Conservation (phyloP, 2,113 vertebrate species). For the Conger conger region DNA sequence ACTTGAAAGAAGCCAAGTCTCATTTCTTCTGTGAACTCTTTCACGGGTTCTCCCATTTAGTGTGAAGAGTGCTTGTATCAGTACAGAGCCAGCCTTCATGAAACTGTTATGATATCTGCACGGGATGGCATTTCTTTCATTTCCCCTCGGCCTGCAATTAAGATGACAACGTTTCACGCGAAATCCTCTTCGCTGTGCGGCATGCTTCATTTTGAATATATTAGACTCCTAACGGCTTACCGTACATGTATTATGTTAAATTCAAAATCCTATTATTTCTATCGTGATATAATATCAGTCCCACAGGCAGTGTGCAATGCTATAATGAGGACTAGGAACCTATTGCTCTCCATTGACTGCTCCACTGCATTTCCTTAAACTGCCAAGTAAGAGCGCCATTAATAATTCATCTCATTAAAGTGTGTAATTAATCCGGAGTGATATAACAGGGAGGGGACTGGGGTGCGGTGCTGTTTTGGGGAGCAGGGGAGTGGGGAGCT, state of each 20-base stretch:
- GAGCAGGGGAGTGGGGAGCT: slow-evolving; percentile 1
- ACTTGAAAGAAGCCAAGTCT: slow-evolving; percentile 15
- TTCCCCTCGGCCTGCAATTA: slow-evolving; percentile 52
- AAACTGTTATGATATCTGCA: slow-evolving; percentile 41
- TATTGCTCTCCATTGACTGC: slow-evolving; percentile 75
- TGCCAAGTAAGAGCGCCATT: slow-evolving; percentile 98
- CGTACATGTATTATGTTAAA: slow-evolving; percentile 52
- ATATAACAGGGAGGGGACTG: slow-evolving; percentile 68
- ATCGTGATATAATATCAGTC: slow-evolving; percentile 83
- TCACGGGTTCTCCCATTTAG: slow-evolving; percentile 17
- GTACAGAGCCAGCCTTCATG: slow-evolving; percentile 52
- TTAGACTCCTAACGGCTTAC: slow-evolving; percentile 29
- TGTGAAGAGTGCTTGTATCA: slow-evolving; percentile 51
- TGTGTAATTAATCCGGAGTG: slow-evolving; percentile 95
- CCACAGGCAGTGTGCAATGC: slow-evolving; percentile 88
- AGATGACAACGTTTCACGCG: slow-evolving; percentile 58
- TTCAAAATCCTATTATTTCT: slow-evolving; percentile 84
- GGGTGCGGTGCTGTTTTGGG: slow-evolving; percentile 38
- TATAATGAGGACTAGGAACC: slow-evolving; percentile 91
- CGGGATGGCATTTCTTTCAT: slow-evolving; percentile 49
- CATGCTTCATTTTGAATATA: slow-evolving; percentile 42
- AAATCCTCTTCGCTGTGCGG: slow-evolving; percentile 46
- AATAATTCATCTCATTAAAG: slow-evolving; percentile 99
- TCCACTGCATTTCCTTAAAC: slow-evolving; percentile 91
- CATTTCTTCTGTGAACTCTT: neutral